Percentiles rank a stretch among this genome's conserved stretches.
These are phyloP conservation scores for Amiota communis DNA, from an alignment of 2,888 invertebrate species.

Conservation along the genomic window DNA sequence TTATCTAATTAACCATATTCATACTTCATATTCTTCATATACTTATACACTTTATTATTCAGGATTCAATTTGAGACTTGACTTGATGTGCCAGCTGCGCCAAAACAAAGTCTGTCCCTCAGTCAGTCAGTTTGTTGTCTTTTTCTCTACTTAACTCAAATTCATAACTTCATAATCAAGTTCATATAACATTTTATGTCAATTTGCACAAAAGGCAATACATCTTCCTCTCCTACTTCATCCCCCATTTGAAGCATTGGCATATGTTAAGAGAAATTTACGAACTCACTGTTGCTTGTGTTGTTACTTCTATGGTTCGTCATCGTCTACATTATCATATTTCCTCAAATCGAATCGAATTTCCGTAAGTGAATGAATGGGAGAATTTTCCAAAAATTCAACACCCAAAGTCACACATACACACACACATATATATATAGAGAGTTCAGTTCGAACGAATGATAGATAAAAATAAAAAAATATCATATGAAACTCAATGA, in stretches of 20 bases:
- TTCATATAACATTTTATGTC: slow-evolving; percentile 67
- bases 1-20: too few relatives aligned
- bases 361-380: slow-evolving; percentile 48
- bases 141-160: slow-evolving; percentile 41
- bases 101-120: too few relatives aligned
- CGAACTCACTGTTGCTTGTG: slow-evolving; percentile 62
- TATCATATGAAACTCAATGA: slow-evolving; percentile 62
- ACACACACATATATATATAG: not conserved
- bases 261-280: slow-evolving; percentile 51
- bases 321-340: slow-evolving; percentile 66
- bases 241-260: slow-evolving; percentile 60
- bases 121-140: slow-evolving; percentile 35
- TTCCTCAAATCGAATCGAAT: slow-evolving; percentile 70
- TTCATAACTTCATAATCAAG: slow-evolving; percentile 24
- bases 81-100: not conserved
- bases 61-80: too few relatives aligned
- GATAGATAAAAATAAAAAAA: not conserved
- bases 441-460: too few relatives aligned
- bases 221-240: slow-evolving; percentile 69
- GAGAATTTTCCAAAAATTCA: slow-evolving; percentile 28
- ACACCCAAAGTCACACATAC: slow-evolving; percentile 32
- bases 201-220: slow-evolving; percentile 69
- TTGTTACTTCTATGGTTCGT: slow-evolving; percentile 41
- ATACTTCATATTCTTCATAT: too few relatives aligned
- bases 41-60: too few relatives aligned